A percentile compares a stretch with the other conserved stretches of the same genome.
Conservation (phyloP, 2,888 invertebrate species). For the Dilophus febrilis region DNA sequence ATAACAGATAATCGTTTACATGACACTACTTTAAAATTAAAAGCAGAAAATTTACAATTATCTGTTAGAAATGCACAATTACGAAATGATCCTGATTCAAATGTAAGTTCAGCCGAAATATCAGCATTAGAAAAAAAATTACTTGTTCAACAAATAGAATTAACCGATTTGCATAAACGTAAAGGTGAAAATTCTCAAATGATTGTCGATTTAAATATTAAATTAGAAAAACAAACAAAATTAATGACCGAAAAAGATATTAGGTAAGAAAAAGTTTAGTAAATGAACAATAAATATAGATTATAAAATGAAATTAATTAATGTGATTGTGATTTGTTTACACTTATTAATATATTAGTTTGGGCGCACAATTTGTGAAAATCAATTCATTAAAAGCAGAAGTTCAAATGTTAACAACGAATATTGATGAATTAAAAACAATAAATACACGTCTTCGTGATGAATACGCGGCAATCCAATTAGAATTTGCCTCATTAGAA, state of each 20-base stretch:
- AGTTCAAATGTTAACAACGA: conserved; percentile 52
- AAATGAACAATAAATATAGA: too few species aligned
- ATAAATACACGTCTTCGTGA: conserved; percentile 79
- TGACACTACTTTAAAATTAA: conserved; percentile 63
- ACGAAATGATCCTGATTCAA: conserved; percentile 37
- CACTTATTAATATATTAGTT: too few species aligned
- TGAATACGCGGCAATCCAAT: conserved; percentile 85
- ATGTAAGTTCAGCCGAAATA: conserved; percentile 38
- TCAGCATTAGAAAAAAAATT: conserved; percentile 73
- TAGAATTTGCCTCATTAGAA: conserved; percentile 79
- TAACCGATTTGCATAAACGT: conserved; percentile 74
- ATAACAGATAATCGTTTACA: conserved; percentile 68
- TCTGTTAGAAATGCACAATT: conserved; percentile 74
- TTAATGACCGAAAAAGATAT: conserved; percentile 53
- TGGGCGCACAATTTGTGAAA: conserved; percentile 44
- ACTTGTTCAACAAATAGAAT: conserved; percentile 74
- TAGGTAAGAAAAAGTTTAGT: conserved; percentile 40
- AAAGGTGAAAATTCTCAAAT: conserved; percentile 88
- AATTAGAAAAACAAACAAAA: conserved; percentile 71
- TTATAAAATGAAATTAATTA: too few species aligned
- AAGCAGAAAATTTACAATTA: conserved; percentile 69
- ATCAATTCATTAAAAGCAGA: conserved; percentile 45
- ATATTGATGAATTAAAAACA: conserved; percentile 58
- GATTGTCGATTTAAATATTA: conserved; percentile 75
- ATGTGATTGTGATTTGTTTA: too few species aligned